Evolutionary conservation across 2,113 vertebrate genomes (phyloP).

Genomic region (Opisthocomus hoazin): DNA sequence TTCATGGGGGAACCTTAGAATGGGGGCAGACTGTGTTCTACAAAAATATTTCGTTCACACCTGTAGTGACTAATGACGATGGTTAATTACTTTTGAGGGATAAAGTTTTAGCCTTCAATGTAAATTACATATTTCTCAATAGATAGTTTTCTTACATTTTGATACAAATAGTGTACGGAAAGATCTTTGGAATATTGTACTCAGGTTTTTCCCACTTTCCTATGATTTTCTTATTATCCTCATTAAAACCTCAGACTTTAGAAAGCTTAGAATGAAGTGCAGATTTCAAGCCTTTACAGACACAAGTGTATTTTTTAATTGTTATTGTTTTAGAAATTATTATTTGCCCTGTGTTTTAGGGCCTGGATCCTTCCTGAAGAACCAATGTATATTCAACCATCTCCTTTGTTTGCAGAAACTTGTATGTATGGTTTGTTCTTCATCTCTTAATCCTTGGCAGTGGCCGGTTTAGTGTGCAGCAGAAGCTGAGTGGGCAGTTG

Average conservation of each 20-base stretch:
- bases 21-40: neutral
- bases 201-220: neutral
- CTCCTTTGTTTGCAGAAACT: neutral
- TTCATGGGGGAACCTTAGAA: neutral
- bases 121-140: neutral
- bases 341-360: neutral
- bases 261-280: neutral
- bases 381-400: neutral
- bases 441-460: neutral
- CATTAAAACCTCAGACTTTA: too few species aligned
- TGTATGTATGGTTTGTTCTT: neutral
- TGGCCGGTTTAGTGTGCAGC: neutral
- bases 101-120: neutral
- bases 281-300: neutral
- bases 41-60: neutral
- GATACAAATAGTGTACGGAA: neutral
- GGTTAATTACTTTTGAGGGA: neutral
- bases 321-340: neutral
- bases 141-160: neutral
- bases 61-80: neutral
- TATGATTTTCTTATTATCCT: neutral
- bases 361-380: neutral
- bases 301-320: neutral
- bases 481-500: neutral
- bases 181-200: neutral